A percentile compares a stretch with the other conserved stretches of the same genome.
These are phyloP conservation scores for Tetrapedia diversipes DNA, from an alignment of 2,888 invertebrate genomes.

Conservation along the genomic window DNA sequence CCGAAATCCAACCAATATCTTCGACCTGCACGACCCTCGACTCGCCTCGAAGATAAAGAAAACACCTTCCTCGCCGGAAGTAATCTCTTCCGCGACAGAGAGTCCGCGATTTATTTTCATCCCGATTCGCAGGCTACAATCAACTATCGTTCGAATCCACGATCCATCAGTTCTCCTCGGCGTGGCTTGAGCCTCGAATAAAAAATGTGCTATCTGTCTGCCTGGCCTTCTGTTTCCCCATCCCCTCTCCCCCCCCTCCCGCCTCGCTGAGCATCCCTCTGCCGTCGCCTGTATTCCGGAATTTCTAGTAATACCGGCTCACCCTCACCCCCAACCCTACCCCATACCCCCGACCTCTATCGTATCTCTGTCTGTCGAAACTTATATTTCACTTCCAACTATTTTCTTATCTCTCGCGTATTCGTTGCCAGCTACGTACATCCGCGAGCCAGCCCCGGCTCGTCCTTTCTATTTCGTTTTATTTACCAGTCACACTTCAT, in stretches of 20 bases:
- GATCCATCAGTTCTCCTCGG: constrained; percentile 56
- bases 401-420: constrained; percentile 61
- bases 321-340: neutral
- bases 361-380: constrained; percentile 44
- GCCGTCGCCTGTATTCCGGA: constrained; percentile 39
- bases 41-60: neutral
- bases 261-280: constrained; percentile 3
- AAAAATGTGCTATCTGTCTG: constrained; percentile 58
- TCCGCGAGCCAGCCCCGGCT: constrained; percentile 34
- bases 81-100: constrained; percentile 5
- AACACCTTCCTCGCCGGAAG: neutral
- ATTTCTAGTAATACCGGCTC: constrained; percentile 46
- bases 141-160: constrained; percentile 56
- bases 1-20: neutral
- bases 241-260: neutral
- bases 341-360: neutral
- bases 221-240: constrained; percentile 32
- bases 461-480: constrained; percentile 57
- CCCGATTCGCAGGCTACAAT: constrained; percentile 49
- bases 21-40: neutral
- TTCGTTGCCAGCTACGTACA: constrained; percentile 46
- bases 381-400: constrained; percentile 61
- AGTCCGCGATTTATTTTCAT: constrained; percentile 53
- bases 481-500: constrained; percentile 58
- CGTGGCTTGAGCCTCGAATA: constrained; percentile 47